Conservation (phyloP, 2,797 vertebrate species). For the Trematocara caparti region DNA sequence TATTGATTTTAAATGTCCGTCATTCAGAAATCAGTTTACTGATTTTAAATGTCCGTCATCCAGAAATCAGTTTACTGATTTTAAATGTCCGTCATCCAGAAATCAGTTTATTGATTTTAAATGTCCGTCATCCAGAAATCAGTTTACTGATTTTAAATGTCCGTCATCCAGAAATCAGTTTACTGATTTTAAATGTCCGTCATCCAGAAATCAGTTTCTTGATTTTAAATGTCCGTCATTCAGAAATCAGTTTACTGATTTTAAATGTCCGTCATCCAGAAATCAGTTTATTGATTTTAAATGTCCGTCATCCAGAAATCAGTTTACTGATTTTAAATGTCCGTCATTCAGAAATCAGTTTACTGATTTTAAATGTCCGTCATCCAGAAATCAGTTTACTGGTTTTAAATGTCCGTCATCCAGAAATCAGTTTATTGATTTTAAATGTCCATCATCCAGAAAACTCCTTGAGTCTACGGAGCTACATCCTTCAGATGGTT, state of each 20-base stretch:
- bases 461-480: fast-evolving
- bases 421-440: neutral
- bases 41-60: too few species aligned
- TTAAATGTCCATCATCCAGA: neutral
- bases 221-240: fast-evolving
- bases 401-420: fast-evolving
- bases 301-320: neutral
- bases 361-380: fast-evolving
- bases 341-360: neutral
- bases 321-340: too few species aligned
- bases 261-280: too few species aligned
- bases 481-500: neutral
- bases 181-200: too few species aligned
- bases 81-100: neutral
- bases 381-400: neutral
- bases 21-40: neutral
- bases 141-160: fast-evolving
- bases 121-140: neutral
- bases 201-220: neutral
- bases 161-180: neutral
- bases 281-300: neutral
- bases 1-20: fast-evolving
- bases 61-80: neutral
- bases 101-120: too few species aligned
- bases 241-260: too few species aligned